Evolutionary conservation across 2,797 vertebrate species (phyloP).

Genomic region (Hippoglossus hippoglossus): DNA sequence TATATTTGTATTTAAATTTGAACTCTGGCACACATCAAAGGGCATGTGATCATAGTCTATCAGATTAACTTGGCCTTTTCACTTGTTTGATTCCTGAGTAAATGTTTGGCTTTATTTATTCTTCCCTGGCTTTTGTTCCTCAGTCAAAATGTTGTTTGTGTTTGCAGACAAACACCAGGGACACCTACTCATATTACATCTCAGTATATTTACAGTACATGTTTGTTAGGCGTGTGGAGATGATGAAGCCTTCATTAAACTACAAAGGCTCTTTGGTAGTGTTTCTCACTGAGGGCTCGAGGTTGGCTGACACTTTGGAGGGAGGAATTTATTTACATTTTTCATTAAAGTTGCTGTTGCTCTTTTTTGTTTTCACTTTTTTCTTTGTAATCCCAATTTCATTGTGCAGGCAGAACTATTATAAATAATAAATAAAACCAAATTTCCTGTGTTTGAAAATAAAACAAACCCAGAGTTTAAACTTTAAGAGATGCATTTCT

Average conservation of each 20-base stretch:
- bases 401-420: background rate
- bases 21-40: slow-evolving; percentile 8
- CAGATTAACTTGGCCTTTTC: slow-evolving; percentile 12
- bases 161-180: background rate
- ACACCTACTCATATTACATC: background rate
- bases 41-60: slow-evolving; percentile 8
- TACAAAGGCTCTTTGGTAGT: too few species aligned
- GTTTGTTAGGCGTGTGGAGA: too few species aligned
- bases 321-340: too few species aligned
- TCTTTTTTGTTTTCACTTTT: too few species aligned
- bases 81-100: slow-evolving; percentile 7
- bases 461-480: background rate
- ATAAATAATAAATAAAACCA: background rate
- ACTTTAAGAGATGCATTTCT: too few species aligned
- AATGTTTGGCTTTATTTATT: slow-evolving; percentile 10
- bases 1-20: background rate
- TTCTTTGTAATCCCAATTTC: background rate
- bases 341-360: too few species aligned
- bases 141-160: too few species aligned
- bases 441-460: background rate
- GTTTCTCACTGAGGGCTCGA: too few species aligned
- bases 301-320: too few species aligned
- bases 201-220: too few species aligned
- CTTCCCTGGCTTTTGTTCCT: too few species aligned
- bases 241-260: too few species aligned